phyloP scores from a whole-genome alignment of 2,888 invertebrate genomes.

The Metacarcinus magister region DNA sequence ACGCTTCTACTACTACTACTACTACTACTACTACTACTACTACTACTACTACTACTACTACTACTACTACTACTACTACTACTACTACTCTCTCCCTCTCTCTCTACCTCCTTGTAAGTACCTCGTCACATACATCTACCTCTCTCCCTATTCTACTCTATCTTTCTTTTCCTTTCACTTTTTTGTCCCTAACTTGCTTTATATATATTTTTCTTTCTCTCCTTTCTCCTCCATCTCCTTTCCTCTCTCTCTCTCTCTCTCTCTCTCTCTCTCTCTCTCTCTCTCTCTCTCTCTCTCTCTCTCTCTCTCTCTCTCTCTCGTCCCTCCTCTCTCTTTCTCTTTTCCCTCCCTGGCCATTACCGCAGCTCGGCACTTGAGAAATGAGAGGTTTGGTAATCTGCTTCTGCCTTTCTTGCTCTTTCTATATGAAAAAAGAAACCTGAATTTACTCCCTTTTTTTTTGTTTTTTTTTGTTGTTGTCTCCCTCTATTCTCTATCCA shows the following conservation, averaged over 20 bases:
- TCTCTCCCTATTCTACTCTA: no score
- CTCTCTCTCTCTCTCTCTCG: conserved; percentile 41
- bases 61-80: conserved; percentile 28
- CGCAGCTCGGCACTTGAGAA: conserved; percentile 32
- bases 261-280: conserved; percentile 32
- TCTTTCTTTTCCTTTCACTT: no score
- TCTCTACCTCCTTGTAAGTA: no score
- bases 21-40: no score
- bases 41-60: neutral
- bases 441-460: neutral
- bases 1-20: no score
- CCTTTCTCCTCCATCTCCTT: no score
- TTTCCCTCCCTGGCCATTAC: conserved; percentile 18
- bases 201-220: no score
- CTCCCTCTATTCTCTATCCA: neutral
- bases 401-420: neutral
- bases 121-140: no score
- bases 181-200: no score
- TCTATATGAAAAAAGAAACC: neutral
- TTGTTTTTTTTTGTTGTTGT: neutral
- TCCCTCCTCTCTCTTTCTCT: neutral
- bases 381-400: neutral
- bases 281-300: conserved; percentile 49
- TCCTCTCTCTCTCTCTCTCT: neutral
- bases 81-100: no score